Evolutionary conservation across 2,797 vertebrate species (phyloP).

Genomic region (Galagoides demidoff): DNA sequence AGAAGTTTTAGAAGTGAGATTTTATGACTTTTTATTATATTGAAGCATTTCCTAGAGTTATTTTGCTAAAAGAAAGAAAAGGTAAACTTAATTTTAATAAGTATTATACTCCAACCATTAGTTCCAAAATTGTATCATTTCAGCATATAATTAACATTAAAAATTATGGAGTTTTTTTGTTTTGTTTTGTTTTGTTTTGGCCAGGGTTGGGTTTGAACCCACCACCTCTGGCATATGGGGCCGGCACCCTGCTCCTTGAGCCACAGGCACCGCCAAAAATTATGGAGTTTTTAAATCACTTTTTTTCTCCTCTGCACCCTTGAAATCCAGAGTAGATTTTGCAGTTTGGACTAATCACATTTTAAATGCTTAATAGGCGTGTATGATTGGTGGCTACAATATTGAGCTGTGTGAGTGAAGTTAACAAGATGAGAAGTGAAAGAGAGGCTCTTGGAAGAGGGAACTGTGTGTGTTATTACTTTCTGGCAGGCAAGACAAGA

Average conservation of each 20-base stretch:
- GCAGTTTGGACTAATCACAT: background rate
- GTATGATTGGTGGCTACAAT: background rate
- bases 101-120: background rate
- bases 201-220: too few species aligned
- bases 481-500: background rate
- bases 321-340: background rate
- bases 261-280: background rate
- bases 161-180: background rate
- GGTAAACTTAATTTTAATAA: background rate
- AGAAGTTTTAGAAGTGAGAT: background rate
- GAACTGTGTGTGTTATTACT: accelerated
- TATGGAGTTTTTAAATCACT: background rate
- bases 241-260: too few species aligned
- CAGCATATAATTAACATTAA: background rate
- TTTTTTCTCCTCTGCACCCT: background rate
- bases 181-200: too few species aligned
- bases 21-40: background rate
- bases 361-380: background rate
- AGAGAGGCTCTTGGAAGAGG: background rate
- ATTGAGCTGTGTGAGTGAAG: background rate
- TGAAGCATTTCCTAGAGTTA: background rate
- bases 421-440: background rate
- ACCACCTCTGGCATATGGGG: too few species aligned
- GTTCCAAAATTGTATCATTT: background rate
- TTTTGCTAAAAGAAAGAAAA: background rate